These are phyloP conservation scores for Hemicrepidius hirtus DNA, from an alignment of 2,888 invertebrate species.

Conservation along the genomic window DNA sequence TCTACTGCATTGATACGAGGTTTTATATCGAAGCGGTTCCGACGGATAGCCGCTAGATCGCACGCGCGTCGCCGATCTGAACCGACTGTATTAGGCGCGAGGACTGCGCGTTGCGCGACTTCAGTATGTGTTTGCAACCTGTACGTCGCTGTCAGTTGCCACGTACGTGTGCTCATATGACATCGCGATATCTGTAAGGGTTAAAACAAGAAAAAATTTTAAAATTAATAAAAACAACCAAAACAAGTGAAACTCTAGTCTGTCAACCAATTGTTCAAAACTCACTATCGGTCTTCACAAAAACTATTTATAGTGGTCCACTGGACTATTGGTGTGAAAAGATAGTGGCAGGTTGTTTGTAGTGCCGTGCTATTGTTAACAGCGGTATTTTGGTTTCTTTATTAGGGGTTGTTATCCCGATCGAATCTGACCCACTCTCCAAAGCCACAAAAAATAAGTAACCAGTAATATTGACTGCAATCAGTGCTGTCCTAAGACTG, in stretches of 20 bases:
- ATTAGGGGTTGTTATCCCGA: constrained; percentile 57
- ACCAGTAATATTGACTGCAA: constrained; percentile 33
- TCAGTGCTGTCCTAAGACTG: constrained; percentile 26
- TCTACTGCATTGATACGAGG: constrained; percentile 48
- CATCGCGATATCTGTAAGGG: constrained; percentile 64
- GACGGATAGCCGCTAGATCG: constrained; percentile 73
- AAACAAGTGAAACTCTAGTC: constrained; percentile 24
- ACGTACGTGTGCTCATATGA: constrained; percentile 63
- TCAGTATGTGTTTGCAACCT: constrained; percentile 74
- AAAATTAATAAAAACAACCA: constrained; percentile 15
- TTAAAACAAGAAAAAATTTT: constrained; percentile 41
- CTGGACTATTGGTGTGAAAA: constrained; percentile 47
- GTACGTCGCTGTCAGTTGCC: constrained; percentile 66
- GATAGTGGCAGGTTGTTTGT: constrained; percentile 53
- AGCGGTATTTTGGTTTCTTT: constrained; percentile 52
- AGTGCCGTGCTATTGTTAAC: constrained; percentile 59
- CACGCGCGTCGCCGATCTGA: constrained; percentile 72
- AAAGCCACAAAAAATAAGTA: constrained; percentile 40
- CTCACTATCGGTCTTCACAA: constrained; percentile 13
- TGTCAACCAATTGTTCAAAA: constrained; percentile 36
- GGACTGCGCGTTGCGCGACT: constrained; percentile 69
- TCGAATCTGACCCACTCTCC: constrained; percentile 27
- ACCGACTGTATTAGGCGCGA: constrained; percentile 71
- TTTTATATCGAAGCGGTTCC: constrained; percentile 53
- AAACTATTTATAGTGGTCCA: constrained; percentile 41